Evolutionary conservation across 2,113 vertebrate genomes (phyloP).

Genomic region (Sphyrna mokarran): DNA sequence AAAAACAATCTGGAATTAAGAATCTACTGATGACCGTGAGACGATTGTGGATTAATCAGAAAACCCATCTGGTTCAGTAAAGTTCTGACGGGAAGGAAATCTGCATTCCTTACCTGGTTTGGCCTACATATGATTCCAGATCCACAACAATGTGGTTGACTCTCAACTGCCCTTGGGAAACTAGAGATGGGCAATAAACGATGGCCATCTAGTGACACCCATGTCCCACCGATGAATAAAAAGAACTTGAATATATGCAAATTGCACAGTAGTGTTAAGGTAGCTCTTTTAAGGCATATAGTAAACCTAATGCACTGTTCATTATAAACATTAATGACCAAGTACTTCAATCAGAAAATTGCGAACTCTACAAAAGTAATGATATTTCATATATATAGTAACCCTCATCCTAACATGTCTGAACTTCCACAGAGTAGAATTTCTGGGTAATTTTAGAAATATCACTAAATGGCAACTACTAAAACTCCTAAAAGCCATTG

Average conservation of each 20-base stretch:
- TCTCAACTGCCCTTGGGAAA: no score
- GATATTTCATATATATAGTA: background rate
- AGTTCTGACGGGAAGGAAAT: no score
- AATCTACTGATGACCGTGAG: no score
- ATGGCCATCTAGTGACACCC: no score
- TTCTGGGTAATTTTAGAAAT: background rate
- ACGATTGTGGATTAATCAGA: no score
- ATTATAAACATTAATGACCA: background rate
- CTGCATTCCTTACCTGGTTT: no score
- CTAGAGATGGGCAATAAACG: no score
- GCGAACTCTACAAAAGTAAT: background rate
- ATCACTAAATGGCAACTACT: background rate
- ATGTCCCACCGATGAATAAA: no score
- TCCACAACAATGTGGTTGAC: no score
- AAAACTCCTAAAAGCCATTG: background rate
- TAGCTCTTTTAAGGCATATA: background rate
- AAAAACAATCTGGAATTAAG: no score
- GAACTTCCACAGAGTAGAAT: background rate
- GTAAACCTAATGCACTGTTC: background rate
- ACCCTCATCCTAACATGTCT: background rate
- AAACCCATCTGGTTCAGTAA: no score
- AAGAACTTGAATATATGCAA: background rate
- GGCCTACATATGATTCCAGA: no score
- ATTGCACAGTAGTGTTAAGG: background rate
- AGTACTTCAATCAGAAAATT: background rate